Evolutionary conservation across 1,140 invertebrate genomes (phyloP).

Genomic region (Cephus cinctus): DNA sequence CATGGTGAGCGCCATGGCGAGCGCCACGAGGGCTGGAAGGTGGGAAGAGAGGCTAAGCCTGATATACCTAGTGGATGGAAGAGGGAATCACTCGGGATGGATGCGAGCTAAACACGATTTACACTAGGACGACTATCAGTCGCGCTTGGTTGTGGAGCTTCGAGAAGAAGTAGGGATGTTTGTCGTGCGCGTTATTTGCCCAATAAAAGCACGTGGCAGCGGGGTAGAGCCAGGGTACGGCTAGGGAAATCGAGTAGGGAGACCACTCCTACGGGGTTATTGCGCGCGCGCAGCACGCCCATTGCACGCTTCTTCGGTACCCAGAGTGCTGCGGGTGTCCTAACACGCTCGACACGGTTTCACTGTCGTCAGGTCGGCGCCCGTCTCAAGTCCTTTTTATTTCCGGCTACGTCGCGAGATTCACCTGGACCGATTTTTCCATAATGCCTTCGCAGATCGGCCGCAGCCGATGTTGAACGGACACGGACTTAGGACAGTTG

Average conservation of each 20-base stretch:
- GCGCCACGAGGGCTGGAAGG: not conserved
- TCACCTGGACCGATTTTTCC: not conserved
- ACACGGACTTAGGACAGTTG: too few species aligned
- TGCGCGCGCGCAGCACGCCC: too few species aligned
- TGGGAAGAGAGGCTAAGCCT: not conserved
- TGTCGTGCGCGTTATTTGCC: slow-evolving; percentile 53
- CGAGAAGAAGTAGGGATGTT: slow-evolving; percentile 35
- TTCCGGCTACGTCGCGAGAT: slow-evolving; percentile 1
- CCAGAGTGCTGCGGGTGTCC: too few species aligned
- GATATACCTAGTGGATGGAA: slow-evolving; percentile 13
- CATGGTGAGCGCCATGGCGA: not conserved
- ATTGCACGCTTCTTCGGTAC: too few species aligned
- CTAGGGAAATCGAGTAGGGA: too few species aligned
- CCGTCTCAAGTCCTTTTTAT: too few species aligned
- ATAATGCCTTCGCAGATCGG: too few species aligned
- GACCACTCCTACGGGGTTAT: too few species aligned
- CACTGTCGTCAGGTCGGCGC: too few species aligned
- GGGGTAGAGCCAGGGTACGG: not conserved
- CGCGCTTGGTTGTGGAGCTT: slow-evolving; percentile 1
- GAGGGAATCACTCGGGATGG: slow-evolving; percentile 39
- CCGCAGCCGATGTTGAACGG: too few species aligned
- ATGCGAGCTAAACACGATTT: slow-evolving; percentile 50
- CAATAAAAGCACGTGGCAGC: slow-evolving; percentile 52
- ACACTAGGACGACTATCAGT: slow-evolving; percentile 37
- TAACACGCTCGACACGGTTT: too few species aligned